These are phyloP conservation scores for Neelides folsomi DNA, from an alignment of 2,888 invertebrate genomes.

Conservation along the genomic window DNA sequence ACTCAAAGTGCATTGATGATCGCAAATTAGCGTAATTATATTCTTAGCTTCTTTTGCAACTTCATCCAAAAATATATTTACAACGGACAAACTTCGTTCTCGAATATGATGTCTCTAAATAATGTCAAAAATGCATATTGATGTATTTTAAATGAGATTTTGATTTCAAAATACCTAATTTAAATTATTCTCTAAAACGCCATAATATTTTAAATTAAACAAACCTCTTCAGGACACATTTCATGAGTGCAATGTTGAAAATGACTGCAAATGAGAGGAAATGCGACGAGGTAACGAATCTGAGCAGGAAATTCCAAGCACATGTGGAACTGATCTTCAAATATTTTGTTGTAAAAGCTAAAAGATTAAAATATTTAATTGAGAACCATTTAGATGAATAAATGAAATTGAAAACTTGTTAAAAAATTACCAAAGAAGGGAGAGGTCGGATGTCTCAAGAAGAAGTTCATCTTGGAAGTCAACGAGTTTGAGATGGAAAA, in stretches of 20 bases:
- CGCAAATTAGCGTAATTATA: conserved; percentile 95
- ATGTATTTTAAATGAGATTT: not conserved
- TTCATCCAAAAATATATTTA: conserved; percentile 94
- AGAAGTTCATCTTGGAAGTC: conserved; percentile 94
- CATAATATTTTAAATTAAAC: not conserved
- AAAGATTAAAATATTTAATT: conserved; percentile 4
- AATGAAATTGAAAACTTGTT: no score
- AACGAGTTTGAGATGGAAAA: conserved; percentile 96
- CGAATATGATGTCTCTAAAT: conserved; percentile 72
- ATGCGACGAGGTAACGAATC: conserved; percentile 92
- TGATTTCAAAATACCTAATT: not conserved
- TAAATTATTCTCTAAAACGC: not conserved
- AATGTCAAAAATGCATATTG: conserved; percentile 1
- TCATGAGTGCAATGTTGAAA: conserved; percentile 97
- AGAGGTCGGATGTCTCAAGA: conserved; percentile 91
- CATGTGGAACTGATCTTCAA: conserved; percentile 97
- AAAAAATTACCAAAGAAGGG: conserved; percentile 77
- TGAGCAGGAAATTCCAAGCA: conserved; percentile 98
- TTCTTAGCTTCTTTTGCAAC: conserved; percentile 98
- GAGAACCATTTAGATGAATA: not conserved
- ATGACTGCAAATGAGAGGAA: conserved; percentile 93
- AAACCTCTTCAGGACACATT: conserved; percentile 84
- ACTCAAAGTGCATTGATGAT: conserved; percentile 93
- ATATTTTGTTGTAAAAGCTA: conserved; percentile 84
- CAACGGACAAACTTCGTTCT: conserved; percentile 85